A percentile compares a stretch with the other conserved stretches of the same genome.
Evolutionary conservation across 2,888 invertebrate genomes (phyloP).

Genomic region (Leptarthrus brevirostris): DNA sequence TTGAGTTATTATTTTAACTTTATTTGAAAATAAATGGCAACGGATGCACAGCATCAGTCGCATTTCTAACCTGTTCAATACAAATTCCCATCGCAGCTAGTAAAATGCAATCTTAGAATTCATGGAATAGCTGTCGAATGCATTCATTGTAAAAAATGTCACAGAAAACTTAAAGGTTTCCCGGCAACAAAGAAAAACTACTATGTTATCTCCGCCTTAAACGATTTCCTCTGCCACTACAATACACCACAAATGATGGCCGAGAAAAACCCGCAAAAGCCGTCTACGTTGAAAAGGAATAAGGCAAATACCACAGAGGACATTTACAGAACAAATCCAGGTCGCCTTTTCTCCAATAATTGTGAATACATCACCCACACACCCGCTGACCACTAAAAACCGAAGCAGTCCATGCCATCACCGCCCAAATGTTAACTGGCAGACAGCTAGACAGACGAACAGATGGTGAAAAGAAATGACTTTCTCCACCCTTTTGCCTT

Average conservation of each 20-base stretch:
- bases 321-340: neutral
- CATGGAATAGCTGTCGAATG: too few species aligned
- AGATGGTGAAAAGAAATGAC: slow-evolving; percentile 17
- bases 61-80: too few species aligned
- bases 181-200: slow-evolving; percentile 10
- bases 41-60: too few species aligned
- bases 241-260: slow-evolving; percentile 17
- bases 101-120: too few species aligned
- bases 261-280: neutral
- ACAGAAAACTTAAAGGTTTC: slow-evolving; percentile 9
- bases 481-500: neutral
- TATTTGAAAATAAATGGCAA: too few species aligned
- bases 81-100: too few species aligned
- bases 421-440: slow-evolving; percentile 2
- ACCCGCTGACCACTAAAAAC: neutral
- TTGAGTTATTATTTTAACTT: too few species aligned
- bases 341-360: too few species aligned
- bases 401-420: slow-evolving; percentile 1
- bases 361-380: too few species aligned
- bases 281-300: neutral
- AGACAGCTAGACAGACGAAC: slow-evolving; percentile 18
- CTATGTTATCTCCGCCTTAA: neutral
- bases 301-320: neutral
- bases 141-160: too few species aligned
- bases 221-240: neutral